Evolutionary conservation across 2,113 vertebrate genomes (phyloP), one percentile per base, ranked within the genome.

Genomic region (Sitta europaea): DNA sequence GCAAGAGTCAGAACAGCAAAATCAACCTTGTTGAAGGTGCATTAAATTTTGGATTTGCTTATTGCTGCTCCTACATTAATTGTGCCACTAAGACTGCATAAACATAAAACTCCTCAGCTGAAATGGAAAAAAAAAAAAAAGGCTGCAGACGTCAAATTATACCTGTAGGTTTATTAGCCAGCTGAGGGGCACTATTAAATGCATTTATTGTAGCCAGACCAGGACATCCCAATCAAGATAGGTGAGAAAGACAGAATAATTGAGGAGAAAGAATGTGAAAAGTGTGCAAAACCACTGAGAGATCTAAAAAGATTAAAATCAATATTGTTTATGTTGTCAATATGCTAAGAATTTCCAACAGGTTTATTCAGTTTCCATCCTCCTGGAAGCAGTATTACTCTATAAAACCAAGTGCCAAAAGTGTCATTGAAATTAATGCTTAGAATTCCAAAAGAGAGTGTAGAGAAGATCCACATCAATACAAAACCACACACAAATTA

Each of bases 81-180:
- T 81, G 65, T 86, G 51, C 72, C 47, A 45, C 83, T 91, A 81
- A 54, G 59, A 38, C 55, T 74, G 58, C 82, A 62, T 83, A 88
- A 94, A 86, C 62, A 78, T 82, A 83, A 90, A 85, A 42, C 31
- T 62, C 63, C 20, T 43, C 42, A 70, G 75, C 62, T 94, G 58
- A 88, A 94, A 84, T 70, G 38, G 42, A 62, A 66, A 94, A 94
- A 61, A 78, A 42, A 62, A 66, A 94, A 94, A 61, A 78, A 57
- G 36, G 29, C 71, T 65, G 10, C 31, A 90, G 70, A 85, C 27
- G 48, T 92, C 80, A 86, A 72, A 35, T 82, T 57, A 79, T 22
- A 35, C 11, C 28, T 72, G 20, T 24, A 35, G 33, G 45, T 94
- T 88, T 70, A 76, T 70, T 76, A 93, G 28, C 40, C 81, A 90